These are phyloP conservation scores for Drosophila paramelanica DNA, from an alignment of 2,888 invertebrate genomes.

Conservation along the genomic window DNA sequence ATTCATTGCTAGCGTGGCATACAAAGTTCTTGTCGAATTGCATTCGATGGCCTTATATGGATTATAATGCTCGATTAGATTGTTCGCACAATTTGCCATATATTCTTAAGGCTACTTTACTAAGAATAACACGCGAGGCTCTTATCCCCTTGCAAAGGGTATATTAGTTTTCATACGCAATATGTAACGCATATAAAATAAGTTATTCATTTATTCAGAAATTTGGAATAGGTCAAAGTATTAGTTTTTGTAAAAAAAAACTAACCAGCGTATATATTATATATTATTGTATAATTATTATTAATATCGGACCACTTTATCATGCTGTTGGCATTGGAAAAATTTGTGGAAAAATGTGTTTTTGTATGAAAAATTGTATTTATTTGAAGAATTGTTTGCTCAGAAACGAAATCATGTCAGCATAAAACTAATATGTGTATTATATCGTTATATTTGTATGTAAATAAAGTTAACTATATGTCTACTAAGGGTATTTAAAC, in stretches of 20 bases:
- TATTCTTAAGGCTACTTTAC: background rate
- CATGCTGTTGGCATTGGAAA: too few species aligned
- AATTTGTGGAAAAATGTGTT: too few species aligned
- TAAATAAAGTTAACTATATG: too few species aligned
- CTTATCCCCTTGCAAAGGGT: background rate
- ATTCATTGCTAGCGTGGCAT: constrained; percentile 23
- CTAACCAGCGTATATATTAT: too few species aligned
- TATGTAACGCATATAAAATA: too few species aligned
- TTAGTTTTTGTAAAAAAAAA: too few species aligned
- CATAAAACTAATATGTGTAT: background rate
- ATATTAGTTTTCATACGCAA: background rate
- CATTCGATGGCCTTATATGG: constrained; percentile 42
- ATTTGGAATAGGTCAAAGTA: too few species aligned
- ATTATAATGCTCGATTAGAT: constrained; percentile 64
- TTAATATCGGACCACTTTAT: too few species aligned
- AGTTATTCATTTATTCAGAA: too few species aligned
- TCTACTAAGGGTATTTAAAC: background rate
- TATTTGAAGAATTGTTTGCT: background rate
- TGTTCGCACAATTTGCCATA: constrained; percentile 28
- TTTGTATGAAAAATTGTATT: too few species aligned
- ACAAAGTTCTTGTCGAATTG: constrained; percentile 45
- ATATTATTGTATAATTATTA: too few species aligned
- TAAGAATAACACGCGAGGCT: background rate
- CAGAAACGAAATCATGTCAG: background rate
- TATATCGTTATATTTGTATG: too few species aligned